These are phyloP conservation scores for roundworm (Caenorhabditis elegans) DNA, from an alignment of 1,140 invertebrate genomes.

Conservation along the genomic window DNA sequence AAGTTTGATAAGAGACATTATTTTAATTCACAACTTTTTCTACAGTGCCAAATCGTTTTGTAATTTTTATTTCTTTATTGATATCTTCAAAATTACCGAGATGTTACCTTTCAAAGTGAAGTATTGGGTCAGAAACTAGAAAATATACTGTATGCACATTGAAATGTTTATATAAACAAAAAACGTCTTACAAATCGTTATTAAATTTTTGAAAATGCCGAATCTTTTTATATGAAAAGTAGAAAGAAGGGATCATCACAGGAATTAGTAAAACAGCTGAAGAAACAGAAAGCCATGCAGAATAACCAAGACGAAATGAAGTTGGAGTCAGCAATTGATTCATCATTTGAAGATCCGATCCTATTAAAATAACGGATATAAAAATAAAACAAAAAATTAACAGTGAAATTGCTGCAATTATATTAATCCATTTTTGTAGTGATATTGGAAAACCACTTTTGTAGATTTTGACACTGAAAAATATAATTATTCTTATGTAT, in stretches of 20 bases:
- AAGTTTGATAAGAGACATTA: too few relatives aligned
- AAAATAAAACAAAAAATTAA: slow-evolving; percentile 2
- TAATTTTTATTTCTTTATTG: too few relatives aligned
- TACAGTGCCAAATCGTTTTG: too few relatives aligned
- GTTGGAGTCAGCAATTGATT: background rate
- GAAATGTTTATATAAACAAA: too few relatives aligned
- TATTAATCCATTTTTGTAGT: background rate
- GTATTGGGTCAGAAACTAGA: too few relatives aligned
- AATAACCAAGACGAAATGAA: background rate
- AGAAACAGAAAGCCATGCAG: background rate
- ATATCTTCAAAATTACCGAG: too few relatives aligned
- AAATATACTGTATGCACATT: too few relatives aligned
- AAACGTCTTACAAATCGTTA: too few relatives aligned
- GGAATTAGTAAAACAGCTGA: background rate
- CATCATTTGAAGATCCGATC: background rate
- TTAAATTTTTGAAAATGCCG: too few relatives aligned
- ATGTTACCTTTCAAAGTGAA: too few relatives aligned
- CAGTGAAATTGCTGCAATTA: background rate
- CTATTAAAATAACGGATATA: background rate
- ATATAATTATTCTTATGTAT: too few relatives aligned
- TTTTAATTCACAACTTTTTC: too few relatives aligned
- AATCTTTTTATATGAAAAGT: background rate
- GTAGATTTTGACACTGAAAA: background rate
- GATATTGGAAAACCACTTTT: background rate
- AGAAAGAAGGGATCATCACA: background rate